Evolutionary conservation across 1,140 invertebrate species (phyloP).

Genomic region (Drosophila chauvacae): DNA sequence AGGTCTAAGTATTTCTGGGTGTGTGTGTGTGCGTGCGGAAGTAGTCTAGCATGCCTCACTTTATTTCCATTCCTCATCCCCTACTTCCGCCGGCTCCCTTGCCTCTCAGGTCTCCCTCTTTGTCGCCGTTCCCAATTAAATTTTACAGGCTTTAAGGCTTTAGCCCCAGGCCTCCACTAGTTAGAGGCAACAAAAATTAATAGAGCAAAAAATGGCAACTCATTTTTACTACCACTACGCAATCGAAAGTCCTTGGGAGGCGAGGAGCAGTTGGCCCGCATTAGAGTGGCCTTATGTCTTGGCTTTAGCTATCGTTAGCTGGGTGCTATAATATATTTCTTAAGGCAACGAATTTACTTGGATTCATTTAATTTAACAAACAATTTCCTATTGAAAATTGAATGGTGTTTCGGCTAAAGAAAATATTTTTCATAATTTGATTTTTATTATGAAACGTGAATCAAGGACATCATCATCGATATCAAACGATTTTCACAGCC

Average conservation of each 20-base stretch:
- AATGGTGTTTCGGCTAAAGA: too few species aligned
- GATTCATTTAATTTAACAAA: neutral
- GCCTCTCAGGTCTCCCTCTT: constrained; percentile 13
- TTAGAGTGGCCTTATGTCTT: neutral
- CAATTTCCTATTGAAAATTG: too few species aligned
- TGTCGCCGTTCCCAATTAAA: constrained; percentile 63
- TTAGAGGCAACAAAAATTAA: constrained; percentile 72
- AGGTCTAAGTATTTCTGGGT: constrained; percentile 10
- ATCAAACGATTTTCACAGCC: constrained; percentile 6
- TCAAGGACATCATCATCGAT: neutral
- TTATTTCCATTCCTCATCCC: constrained; percentile 54
- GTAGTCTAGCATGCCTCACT: constrained; percentile 66
- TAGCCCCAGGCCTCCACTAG: constrained; percentile 32
- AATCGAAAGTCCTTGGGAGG: constrained; percentile 16
- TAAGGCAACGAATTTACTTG: neutral
- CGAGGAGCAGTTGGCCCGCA: too few species aligned
- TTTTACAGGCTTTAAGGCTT: constrained; percentile 68
- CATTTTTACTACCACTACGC: constrained; percentile 50
- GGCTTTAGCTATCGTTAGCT: neutral
- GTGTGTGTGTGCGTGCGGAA: constrained; percentile 54
- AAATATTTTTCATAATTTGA: too few species aligned
- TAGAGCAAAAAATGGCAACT: constrained; percentile 77
- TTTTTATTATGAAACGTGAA: too few species aligned
- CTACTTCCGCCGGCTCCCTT: constrained; percentile 20
- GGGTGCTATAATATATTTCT: neutral